phyloP scores from a whole-genome alignment of 2,888 invertebrate species.

The Polyommatus iphigenia region DNA sequence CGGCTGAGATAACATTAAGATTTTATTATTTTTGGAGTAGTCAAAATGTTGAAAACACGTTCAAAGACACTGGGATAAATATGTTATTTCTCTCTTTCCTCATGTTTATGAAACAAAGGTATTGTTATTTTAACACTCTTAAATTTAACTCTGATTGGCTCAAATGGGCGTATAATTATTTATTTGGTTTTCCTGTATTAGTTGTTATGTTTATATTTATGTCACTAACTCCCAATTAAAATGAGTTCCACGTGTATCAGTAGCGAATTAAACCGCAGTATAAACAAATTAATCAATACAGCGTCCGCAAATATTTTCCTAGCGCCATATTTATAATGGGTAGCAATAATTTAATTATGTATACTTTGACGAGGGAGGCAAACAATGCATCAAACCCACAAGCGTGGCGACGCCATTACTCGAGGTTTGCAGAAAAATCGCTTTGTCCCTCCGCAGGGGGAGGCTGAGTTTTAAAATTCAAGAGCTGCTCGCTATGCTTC shows the following conservation, averaged over 20 bases:
- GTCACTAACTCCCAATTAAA: too few species aligned
- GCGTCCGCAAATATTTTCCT: constrained; percentile 10
- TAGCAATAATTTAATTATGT: constrained; percentile 29
- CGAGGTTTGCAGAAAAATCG: constrained; percentile 47
- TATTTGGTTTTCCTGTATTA: too few species aligned
- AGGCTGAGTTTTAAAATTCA: constrained; percentile 40
- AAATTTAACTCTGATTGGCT: too few species aligned
- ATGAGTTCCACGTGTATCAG: background rate
- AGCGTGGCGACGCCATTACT: constrained; percentile 39
- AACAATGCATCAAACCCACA: constrained; percentile 35
- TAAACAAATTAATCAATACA: constrained; percentile 10
- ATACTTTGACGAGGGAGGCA: constrained; percentile 8
- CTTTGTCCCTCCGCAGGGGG: constrained; percentile 44
- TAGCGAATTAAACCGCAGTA: background rate
- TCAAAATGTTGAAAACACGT: too few species aligned
- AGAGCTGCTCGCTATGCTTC: constrained; percentile 37
- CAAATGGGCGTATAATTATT: too few species aligned
- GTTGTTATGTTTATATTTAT: background rate
- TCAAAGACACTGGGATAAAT: too few species aligned
- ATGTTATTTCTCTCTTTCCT: too few species aligned
- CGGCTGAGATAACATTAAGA: background rate
- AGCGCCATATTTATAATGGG: constrained; percentile 11
- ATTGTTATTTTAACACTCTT: too few species aligned
- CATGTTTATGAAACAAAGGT: too few species aligned
- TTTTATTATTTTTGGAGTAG: background rate